Conservation (phyloP, 2,888 invertebrate genomes). For the Drosophila algonquin region DNA sequence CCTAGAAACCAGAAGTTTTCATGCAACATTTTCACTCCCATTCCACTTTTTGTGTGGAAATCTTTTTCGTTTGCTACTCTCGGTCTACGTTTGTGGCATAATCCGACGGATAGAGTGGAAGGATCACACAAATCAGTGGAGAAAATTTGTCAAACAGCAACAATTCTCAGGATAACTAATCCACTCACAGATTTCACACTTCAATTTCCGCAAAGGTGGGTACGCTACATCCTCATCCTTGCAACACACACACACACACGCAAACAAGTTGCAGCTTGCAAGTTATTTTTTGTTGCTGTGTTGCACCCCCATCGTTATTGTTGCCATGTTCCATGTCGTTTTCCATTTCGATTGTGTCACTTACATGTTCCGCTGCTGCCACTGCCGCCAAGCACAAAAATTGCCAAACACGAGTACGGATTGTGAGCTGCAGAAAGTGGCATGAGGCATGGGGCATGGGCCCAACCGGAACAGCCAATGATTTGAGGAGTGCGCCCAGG, state of each 20-base stretch:
- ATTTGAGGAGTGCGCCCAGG: slow-evolving; percentile 61
- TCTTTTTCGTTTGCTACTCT: slow-evolving; percentile 20
- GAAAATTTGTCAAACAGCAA: slow-evolving; percentile 45
- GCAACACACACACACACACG: slow-evolving; percentile 10
- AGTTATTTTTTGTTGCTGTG: slow-evolving; percentile 46
- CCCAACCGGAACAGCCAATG: slow-evolving; percentile 39
- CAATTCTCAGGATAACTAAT: slow-evolving; percentile 52
- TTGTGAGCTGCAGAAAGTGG: slow-evolving; percentile 45
- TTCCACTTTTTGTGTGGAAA: slow-evolving; percentile 17
- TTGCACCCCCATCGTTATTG: slow-evolving; percentile 35
- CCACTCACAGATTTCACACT: slow-evolving; percentile 69
- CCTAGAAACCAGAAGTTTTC: slow-evolving; percentile 5
- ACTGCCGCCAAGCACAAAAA: slow-evolving; percentile 17
- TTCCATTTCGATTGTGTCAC: slow-evolving; percentile 79
- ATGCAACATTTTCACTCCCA: background rate
- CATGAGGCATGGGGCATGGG: background rate
- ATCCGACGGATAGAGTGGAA: slow-evolving; percentile 56
- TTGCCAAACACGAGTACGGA: slow-evolving; percentile 35
- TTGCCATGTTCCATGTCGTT: slow-evolving; percentile 74
- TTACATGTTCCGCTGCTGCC: slow-evolving; percentile 68
- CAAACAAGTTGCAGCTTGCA: slow-evolving; percentile 47
- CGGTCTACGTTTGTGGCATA: slow-evolving; percentile 47
- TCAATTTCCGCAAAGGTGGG: slow-evolving; percentile 64
- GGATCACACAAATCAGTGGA: slow-evolving; percentile 61
- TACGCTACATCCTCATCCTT: background rate